A percentile compares a stretch with the other conserved stretches of the same genome.
Conservation (phyloP, 2,888 invertebrate species). For the Hirtodrosophila confusa region DNA sequence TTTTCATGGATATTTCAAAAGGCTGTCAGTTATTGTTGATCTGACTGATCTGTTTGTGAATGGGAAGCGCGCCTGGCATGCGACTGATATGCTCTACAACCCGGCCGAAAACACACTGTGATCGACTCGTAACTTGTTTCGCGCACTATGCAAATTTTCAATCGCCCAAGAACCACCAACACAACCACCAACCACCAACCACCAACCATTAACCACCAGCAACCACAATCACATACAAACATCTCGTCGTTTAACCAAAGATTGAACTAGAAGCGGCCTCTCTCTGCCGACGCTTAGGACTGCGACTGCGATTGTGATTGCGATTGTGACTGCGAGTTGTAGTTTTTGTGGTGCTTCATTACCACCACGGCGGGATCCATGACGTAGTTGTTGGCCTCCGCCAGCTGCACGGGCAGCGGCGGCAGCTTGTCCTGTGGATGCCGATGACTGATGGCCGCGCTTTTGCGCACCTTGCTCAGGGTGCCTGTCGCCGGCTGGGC, state of each 20-base stretch:
- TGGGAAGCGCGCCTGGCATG: constrained; percentile 35
- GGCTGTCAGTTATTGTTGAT: constrained; percentile 19
- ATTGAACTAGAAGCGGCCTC: constrained; percentile 18
- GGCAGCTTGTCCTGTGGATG: constrained; percentile 92
- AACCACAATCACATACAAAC: constrained; percentile 17
- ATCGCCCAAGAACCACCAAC: constrained; percentile 13
- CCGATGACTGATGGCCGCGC: constrained; percentile 86
- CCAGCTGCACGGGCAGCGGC: constrained; percentile 87
- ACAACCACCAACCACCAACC: constrained; percentile 13
- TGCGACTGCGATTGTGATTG: constrained; percentile 71
- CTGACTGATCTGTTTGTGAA: constrained; percentile 11
- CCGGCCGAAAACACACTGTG: constrained; percentile 74
- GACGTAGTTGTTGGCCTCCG: constrained; percentile 90
- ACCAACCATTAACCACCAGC: constrained; percentile 18
- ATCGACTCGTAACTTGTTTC: constrained; percentile 50
- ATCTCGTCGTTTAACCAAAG: constrained; percentile 24
- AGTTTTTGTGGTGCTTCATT: constrained; percentile 83
- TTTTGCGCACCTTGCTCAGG: constrained; percentile 85
- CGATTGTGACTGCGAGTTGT: constrained; percentile 81
- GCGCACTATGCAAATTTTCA: constrained; percentile 68
- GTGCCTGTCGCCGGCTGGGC: constrained; percentile 45
- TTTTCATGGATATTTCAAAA: constrained; percentile 7
- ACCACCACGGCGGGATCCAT: constrained; percentile 83
- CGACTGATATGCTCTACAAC: constrained; percentile 18
- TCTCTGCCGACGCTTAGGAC: constrained; percentile 30